Evolutionary conservation across 2,797 vertebrate genomes (phyloP).

Genomic region (Myotis vivesi): DNA sequence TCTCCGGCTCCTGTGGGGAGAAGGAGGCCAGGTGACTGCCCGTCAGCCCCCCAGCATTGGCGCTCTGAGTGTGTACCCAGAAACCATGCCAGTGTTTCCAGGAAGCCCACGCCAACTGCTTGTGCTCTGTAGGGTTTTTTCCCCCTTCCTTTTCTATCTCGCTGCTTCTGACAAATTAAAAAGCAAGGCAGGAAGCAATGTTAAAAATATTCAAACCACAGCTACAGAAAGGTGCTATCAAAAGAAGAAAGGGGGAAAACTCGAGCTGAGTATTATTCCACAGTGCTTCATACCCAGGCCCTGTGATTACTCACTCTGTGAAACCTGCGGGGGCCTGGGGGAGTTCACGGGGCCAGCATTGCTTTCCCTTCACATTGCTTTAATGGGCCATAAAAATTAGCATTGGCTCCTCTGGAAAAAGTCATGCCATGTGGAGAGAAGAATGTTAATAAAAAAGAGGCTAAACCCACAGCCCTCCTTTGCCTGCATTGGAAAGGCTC

Average conservation of each 20-base stretch:
- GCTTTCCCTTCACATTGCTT: conserved; percentile 12
- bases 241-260: background rate
- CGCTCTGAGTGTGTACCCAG: background rate
- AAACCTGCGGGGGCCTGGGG: background rate
- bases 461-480: background rate
- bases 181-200: conserved; percentile 60
- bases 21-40: background rate
- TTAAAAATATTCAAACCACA: conserved; percentile 72
- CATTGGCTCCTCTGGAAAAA: background rate
- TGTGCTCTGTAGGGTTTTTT: background rate
- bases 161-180: conserved; percentile 53
- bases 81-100: conserved; percentile 52
- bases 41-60: rapidly evolving
- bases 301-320: background rate
- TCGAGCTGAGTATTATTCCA: background rate
- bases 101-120: conserved; percentile 36
- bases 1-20: background rate
- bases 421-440: background rate
- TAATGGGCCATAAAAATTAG: background rate
- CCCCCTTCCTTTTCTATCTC: background rate
- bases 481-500: background rate
- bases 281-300: background rate
- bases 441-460: background rate
- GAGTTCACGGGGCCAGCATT: background rate
- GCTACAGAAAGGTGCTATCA: background rate